Base-by-base conservation (phyloP, 2,113 vertebrate genomes). In the Pyxicephalus adspersus region DNA sequence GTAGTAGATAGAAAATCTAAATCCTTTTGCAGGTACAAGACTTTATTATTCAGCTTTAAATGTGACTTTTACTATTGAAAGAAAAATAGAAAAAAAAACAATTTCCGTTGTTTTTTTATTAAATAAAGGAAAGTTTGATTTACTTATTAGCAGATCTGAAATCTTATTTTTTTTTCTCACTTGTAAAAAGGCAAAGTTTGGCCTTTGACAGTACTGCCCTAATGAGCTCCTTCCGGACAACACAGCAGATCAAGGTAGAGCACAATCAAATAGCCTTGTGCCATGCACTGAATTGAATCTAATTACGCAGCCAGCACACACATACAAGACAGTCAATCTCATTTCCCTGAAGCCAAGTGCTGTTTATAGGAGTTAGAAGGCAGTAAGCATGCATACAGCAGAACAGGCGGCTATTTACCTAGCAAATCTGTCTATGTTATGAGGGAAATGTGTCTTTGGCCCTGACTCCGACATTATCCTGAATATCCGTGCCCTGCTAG, bases 211-310 rank as follows among this genome's bases (percentile, higher is more conserved):
- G 64, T 20, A 22, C 51, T 19, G 51, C 18, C 57, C 54, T 68
- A 78, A 78, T 78, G 77, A 79, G 68, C 70, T 54, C 34, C 6
- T 80, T 13, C 76, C 85, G 83, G 29, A 77, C 50, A 83, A 63
- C 25, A 83, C 86, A 87, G 73, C 38, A 83, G 54, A 76, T 83
- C 57, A 64, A 80, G 51, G 31, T 61, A 58, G 34, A 34, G 58
- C 55, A 83, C 81, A 84, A 76, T 5, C 75, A 80, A 61, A 15
- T n/a, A n/a, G 50, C 0, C 0, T 45, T 77, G 64, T 66, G 34
- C 61, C 19, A 38, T 20, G 76, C n/a, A 51, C 15, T 23, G 8
- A 55, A n/a, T 64, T 81, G 22, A 55, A 76, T 76, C 38, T n/a
- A 77, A 26, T 73, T 82, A 83, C 1, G 31, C 5, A 25, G 76